A percentile compares a stretch with the other conserved stretches of the same genome.
Conservation (phyloP, 2,797 vertebrate species). For the Caiman crocodilus region DNA sequence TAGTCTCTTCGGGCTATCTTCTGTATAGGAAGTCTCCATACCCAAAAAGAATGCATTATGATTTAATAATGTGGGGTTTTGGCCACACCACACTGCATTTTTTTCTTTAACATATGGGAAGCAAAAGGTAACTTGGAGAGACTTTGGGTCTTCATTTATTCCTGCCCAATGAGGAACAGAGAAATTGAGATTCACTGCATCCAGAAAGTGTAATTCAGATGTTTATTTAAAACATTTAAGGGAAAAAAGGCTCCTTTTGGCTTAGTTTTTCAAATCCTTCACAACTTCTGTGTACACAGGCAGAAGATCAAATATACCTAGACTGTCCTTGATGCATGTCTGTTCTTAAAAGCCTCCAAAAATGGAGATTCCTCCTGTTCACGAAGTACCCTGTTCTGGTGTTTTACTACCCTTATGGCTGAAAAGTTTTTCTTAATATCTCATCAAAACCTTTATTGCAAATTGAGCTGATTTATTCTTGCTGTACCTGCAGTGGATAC, state of each 20-base stretch:
- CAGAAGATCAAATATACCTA: not conserved
- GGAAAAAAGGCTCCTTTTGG: not conserved
- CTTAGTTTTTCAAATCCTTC: not conserved
- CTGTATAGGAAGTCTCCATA: not conserved
- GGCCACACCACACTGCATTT: not conserved
- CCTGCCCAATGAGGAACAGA: not conserved
- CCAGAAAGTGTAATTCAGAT: not conserved
- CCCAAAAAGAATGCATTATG: not conserved
- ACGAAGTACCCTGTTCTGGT: not conserved
- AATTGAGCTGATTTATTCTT: constrained; percentile 23
- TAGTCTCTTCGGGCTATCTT: not conserved
- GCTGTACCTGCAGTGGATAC: not conserved
- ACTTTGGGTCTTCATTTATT: not conserved
- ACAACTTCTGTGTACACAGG: not conserved
- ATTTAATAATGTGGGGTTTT: not conserved
- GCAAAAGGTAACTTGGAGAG: not conserved
- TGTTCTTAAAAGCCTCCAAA: not conserved
- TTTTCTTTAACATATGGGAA: not conserved
- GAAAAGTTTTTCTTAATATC: not conserved
- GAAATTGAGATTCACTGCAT: not conserved
- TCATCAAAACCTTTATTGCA: not conserved
- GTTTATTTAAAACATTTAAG: not conserved
- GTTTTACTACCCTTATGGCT: not conserved
- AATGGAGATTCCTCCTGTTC: not conserved
- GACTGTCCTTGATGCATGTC: not conserved